Evolutionary conservation across 1,140 invertebrate genomes (phyloP), one percentile per base, ranked within the genome.

Genomic region (Bilobella aurantiaca): DNA sequence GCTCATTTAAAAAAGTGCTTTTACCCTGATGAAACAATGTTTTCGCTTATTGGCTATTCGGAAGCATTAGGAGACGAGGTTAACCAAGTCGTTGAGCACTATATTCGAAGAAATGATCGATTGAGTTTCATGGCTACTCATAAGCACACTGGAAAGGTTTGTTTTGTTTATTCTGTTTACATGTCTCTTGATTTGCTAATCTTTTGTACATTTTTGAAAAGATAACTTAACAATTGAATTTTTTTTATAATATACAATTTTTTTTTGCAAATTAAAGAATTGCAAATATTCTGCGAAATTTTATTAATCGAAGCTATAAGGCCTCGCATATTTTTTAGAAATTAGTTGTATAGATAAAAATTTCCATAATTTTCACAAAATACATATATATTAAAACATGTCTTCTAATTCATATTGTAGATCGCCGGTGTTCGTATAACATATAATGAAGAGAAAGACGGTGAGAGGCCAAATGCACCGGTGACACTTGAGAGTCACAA

Each of bases 101-200:
- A 30, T n/a, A 29, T 60, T 42, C 16, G 30, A 37, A 16, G 62
- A 58, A 32, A 42, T 1, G 29, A 70, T 18, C 59, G 31, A 30
- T 32, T 59, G 27, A 57, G 69, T 61, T 70, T 70, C 42, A 30
- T 67, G 21, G 63, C 58, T 2, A 63, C 62, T 29, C 34, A 70
- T 1, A 64, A 56, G 46, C 62, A 64, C 14, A 64, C 64, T n/a
- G 32, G 32, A 28, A 62, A 70, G 56, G 69, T 69, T 34, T n/a
- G n/a, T n/a, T n/a, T n/a, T n/a, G n/a, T n/a, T n/a, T n/a, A n/a
- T n/a, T n/a, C n/a, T n/a, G n/a, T n/a, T n/a, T n/a, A n/a, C n/a
- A n/a, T n/a, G n/a, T n/a, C n/a, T n/a, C n/a, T n/a, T n/a, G 16
- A 42, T 56, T 16, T 42, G 25, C 23, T 18, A 3, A 5, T 21